Conservation (phyloP, 2,888 invertebrate species). For the Melanostoma scalare region DNA sequence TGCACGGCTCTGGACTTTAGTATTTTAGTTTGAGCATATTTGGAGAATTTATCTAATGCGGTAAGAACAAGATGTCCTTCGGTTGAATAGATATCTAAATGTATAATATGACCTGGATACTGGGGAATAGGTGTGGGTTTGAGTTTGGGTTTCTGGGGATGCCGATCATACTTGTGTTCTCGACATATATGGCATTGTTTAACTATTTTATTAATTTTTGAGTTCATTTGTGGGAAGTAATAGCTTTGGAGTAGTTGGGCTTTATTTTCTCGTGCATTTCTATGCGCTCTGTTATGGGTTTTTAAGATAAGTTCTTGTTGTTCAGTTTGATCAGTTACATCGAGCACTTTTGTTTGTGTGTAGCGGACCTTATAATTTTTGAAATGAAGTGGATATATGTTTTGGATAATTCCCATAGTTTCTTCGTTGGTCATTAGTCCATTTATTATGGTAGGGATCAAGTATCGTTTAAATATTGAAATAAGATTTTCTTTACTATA, state of each 20-base stretch:
- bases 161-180: constrained; percentile 26
- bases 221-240: constrained; percentile 63
- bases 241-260: constrained; percentile 24
- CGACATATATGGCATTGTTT: constrained; percentile 39
- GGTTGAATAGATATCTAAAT: constrained; percentile 31
- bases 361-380: constrained; percentile 35
- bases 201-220: constrained; percentile 39
- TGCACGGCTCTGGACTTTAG: constrained; percentile 43
- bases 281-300: too few species aligned
- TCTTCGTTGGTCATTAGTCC: constrained; percentile 23
- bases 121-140: too few species aligned
- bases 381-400: constrained; percentile 38
- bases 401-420: constrained; percentile 48
- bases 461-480: constrained; percentile 4
- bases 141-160: not conserved
- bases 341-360: constrained; percentile 29
- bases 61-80: constrained; percentile 19
- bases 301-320: constrained; percentile 23
- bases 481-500: not conserved
- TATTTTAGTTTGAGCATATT: constrained; percentile 22
- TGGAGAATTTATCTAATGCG: constrained; percentile 52
- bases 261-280: constrained; percentile 1
- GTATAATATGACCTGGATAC: constrained; percentile 17
- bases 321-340: constrained; percentile 27
- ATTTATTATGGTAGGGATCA: constrained; percentile 22